These are phyloP conservation scores for Erebia aethiops DNA, from an alignment of 2,888 invertebrate species.

Conservation along the genomic window DNA sequence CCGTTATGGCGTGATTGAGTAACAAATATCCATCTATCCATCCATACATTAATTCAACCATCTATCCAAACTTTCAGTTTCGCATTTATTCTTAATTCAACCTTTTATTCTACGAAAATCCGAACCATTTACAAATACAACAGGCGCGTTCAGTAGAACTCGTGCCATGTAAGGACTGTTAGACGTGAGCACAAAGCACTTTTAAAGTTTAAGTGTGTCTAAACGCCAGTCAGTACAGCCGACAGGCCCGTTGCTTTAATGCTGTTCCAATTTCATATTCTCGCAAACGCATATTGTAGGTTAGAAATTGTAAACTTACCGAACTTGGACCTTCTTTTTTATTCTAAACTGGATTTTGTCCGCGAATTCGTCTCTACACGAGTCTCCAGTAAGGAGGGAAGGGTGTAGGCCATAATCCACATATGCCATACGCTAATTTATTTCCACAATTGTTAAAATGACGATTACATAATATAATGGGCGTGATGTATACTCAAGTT, in stretches of 20 bases:
- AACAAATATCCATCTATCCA: no score
- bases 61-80: no score
- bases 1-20: no score
- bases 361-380: no score
- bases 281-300: not conserved
- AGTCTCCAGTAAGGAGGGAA: no score
- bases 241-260: not conserved
- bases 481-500: not conserved
- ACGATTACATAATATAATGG: not conserved
- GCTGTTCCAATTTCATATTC: conserved; percentile 5
- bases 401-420: no score
- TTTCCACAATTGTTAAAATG: not conserved
- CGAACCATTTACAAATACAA: not conserved
- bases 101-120: not conserved
- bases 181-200: conserved; percentile 10
- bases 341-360: no score
- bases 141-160: not conserved
- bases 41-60: no score
- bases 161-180: not conserved
- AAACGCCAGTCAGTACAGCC: not conserved
- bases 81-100: no score
- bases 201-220: conserved; percentile 10
- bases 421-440: not conserved
- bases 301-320: no score
- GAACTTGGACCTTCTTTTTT: no score